phyloP scores from a whole-genome alignment of 2,888 invertebrate genomes.

The Volucella inanis region DNA sequence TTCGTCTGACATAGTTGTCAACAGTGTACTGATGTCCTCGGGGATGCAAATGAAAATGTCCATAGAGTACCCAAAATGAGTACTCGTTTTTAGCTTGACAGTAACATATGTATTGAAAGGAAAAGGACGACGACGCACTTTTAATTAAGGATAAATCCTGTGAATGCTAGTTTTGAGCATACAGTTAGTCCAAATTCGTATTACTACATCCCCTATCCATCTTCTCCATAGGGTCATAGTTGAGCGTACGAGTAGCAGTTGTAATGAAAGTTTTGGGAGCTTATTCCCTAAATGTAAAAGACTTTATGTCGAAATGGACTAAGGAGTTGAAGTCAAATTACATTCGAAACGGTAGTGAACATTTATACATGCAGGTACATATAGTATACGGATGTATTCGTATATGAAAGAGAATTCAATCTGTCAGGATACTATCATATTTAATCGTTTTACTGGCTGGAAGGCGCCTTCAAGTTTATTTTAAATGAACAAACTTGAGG shows the following conservation, averaged over 20 bases:
- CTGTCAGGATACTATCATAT: slow-evolving; percentile 37
- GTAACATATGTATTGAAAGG: slow-evolving; percentile 21
- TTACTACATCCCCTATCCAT: slow-evolving; percentile 9
- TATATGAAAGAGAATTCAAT: slow-evolving; percentile 11
- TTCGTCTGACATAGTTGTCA: slow-evolving; percentile 36
- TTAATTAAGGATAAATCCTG: slow-evolving; percentile 70
- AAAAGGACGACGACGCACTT: slow-evolving; percentile 43
- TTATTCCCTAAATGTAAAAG: slow-evolving; percentile 37
- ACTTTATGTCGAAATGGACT: slow-evolving; percentile 31
- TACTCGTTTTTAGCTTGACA: background rate
- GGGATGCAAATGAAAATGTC: slow-evolving; percentile 6
- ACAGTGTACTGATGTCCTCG: slow-evolving; percentile 7
- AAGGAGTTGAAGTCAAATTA: slow-evolving; percentile 61
- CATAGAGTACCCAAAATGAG: background rate
- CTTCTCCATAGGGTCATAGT: slow-evolving; percentile 14
- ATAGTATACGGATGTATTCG: background rate
- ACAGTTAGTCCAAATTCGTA: slow-evolving; percentile 7
- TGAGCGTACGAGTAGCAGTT: slow-evolving; percentile 18
- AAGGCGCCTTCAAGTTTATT: slow-evolving; percentile 34
- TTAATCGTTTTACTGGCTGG: slow-evolving; percentile 43
- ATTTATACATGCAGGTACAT: no score
- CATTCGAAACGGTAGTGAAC: slow-evolving; percentile 4
- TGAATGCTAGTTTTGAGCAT: slow-evolving; percentile 62
- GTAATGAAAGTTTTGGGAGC: slow-evolving; percentile 52
- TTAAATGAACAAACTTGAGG: slow-evolving; percentile 48